These are phyloP conservation scores for Drosophila lacicola DNA, from an alignment of 2,888 invertebrate genomes.

Conservation along the genomic window DNA sequence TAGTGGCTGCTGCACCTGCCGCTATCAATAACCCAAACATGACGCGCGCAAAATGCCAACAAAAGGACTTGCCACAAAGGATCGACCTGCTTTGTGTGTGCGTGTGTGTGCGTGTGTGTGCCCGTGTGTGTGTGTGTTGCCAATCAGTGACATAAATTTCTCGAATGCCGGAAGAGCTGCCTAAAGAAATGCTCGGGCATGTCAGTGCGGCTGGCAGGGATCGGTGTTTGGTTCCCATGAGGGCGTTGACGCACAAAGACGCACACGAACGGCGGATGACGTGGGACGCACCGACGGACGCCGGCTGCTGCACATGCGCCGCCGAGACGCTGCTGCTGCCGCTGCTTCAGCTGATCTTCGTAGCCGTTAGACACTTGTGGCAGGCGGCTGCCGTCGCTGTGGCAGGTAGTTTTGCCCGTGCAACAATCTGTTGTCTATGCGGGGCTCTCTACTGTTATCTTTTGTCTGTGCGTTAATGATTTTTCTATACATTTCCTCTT, in stretches of 20 bases:
- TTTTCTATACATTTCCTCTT: slow-evolving; percentile 77
- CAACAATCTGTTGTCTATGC: slow-evolving; percentile 1
- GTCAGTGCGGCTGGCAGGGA: slow-evolving; percentile 15
- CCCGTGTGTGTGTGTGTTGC: slow-evolving; percentile 42
- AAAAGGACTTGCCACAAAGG: slow-evolving; percentile 60
- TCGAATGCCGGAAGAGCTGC: slow-evolving; percentile 60
- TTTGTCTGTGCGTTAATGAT: slow-evolving; percentile 74
- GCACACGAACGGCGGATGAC: slow-evolving; percentile 44
- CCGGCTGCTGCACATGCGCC: slow-evolving; percentile 63
- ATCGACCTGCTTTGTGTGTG: slow-evolving; percentile 21
- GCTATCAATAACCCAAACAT: slow-evolving; percentile 73
- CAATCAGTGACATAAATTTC: slow-evolving; percentile 79
- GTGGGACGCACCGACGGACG: slow-evolving; percentile 10
- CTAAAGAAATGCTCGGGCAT: slow-evolving; percentile 36
- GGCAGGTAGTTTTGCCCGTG: slow-evolving; percentile 55
- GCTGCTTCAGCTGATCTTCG: slow-evolving; percentile 21
- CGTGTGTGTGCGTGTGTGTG: slow-evolving; percentile 2
- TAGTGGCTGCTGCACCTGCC: slow-evolving; percentile 46
- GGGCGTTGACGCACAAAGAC: slow-evolving; percentile 77
- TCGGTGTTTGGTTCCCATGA: slow-evolving; percentile 71
- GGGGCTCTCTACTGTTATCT: slow-evolving; percentile 62
- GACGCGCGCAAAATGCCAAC: slow-evolving; percentile 54
- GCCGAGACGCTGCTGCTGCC: slow-evolving; percentile 1
- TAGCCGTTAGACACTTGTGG: slow-evolving; percentile 75
- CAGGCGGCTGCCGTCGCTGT: slow-evolving; percentile 39